A percentile compares a stretch with the other conserved stretches of the same genome.
These are phyloP conservation scores for Anarhynchus alexandrinus DNA, from an alignment of 2,113 vertebrate genomes.

Conservation along the genomic window DNA sequence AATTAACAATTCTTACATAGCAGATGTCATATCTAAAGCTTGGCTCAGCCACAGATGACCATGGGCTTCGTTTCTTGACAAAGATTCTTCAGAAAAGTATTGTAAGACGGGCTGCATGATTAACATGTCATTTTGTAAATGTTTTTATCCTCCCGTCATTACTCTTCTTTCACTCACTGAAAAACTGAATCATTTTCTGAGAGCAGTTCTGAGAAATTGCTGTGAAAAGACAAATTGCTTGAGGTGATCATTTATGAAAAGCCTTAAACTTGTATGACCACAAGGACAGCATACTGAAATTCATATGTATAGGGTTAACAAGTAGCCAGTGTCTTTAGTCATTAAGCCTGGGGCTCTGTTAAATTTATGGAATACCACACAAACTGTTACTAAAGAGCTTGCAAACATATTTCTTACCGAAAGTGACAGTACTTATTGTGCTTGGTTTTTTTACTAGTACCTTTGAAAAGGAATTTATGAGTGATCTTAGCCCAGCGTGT, in stretches of 20 bases:
- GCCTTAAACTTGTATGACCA: not conserved
- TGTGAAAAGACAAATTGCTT: not conserved
- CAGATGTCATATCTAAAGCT: not conserved
- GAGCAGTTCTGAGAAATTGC: not conserved
- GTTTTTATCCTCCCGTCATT: not conserved
- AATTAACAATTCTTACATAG: not conserved
- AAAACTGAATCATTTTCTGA: not conserved
- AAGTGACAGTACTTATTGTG: not conserved
- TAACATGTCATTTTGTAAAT: not conserved
- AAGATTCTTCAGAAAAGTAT: not conserved
- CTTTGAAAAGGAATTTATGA: not conserved
- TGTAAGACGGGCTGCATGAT: not conserved
- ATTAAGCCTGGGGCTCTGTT: not conserved
- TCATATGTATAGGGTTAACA: not conserved
- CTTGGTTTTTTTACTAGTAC: not conserved
- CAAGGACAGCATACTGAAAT: not conserved
- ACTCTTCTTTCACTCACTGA: not conserved
- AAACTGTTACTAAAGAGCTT: not conserved
- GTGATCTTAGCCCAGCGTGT: not conserved
- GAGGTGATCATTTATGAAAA: not conserved
- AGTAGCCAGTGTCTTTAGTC: not conserved
- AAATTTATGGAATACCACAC: not conserved
- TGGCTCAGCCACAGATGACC: not conserved
- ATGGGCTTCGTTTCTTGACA: not conserved
- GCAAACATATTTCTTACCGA: not conserved